Conservation (phyloP, 2,113 vertebrate genomes). For the Pao palembangensis region DNA sequence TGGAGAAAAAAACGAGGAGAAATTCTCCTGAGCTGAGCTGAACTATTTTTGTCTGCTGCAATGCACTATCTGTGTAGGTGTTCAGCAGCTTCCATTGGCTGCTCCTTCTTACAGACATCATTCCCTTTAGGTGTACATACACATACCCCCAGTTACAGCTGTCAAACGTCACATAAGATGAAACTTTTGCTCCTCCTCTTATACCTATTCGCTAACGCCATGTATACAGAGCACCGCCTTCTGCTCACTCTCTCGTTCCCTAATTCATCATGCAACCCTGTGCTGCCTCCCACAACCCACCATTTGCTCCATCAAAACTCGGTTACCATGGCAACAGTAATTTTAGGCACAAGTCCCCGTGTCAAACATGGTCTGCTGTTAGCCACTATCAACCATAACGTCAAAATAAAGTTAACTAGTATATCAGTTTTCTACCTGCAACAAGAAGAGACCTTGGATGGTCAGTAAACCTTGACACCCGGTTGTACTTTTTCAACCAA, state of each 20-base stretch:
- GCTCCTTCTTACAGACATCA: slow-evolving; percentile 39
- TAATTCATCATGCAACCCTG: slow-evolving; percentile 63
- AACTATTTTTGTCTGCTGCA: slow-evolving; percentile 40
- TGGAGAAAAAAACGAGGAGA: slow-evolving; percentile 44
- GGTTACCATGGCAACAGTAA: slow-evolving; percentile 74
- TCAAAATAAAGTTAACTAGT: slow-evolving; percentile 26
- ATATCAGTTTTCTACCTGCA: too few species aligned
- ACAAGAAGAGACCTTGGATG: too few species aligned
- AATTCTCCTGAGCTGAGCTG: slow-evolving; percentile 37
- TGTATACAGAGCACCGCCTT: slow-evolving; percentile 29
- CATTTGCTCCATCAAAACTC: slow-evolving; percentile 68
- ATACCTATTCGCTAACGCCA: slow-evolving; percentile 29
- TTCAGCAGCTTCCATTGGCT: slow-evolving; percentile 52
- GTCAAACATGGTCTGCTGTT: slow-evolving; percentile 37
- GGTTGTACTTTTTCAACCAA: too few species aligned
- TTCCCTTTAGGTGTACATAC: slow-evolving; percentile 30
- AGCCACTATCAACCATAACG: slow-evolving; percentile 23
- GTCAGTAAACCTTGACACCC: too few species aligned
- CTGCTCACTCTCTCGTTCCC: slow-evolving; percentile 41
- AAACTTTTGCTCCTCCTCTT: slow-evolving; percentile 55
- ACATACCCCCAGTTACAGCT: slow-evolving; percentile 32
- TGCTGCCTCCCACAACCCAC: slow-evolving; percentile 61
- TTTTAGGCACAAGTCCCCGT: slow-evolving; percentile 58
- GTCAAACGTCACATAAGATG: slow-evolving; percentile 35
- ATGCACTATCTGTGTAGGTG: slow-evolving; percentile 62